Evolutionary conservation across 2,888 invertebrate species (phyloP), one percentile per base, ranked within the genome.

Genomic region (Cerastis rubricosa): DNA sequence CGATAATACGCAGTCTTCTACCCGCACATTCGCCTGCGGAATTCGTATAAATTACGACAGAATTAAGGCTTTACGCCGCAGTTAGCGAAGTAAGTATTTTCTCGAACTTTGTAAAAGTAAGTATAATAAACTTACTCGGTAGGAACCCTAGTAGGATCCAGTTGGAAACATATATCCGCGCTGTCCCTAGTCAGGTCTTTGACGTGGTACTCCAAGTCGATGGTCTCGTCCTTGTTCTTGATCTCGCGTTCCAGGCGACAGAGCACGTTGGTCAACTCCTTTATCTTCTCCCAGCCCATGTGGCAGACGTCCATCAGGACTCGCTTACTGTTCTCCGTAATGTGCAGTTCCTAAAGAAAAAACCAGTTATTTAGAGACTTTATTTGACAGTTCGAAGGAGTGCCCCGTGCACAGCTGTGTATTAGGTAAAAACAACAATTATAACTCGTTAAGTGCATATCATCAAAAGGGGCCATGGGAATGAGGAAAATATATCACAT

Each of bases 111-210:
- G n/a, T n/a, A 12, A n/a, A 43, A 8, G n/a, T n/a, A 45, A 59
- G 29, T 47, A 0, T 35, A 9, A 14, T 57, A 14, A 25, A 61
- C 94, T 93, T 88, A 98, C 98, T 97, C 97, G 86, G 97, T 97
- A 0, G 98, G 98, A 81, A 98, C 97, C 82, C 98, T 97, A 0
- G 98, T 97, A 0, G 99, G 97, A 92, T 99, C 98, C 9, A 98
- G 97, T 93, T 99, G 99, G 93, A 97, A 98, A 63, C 98, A 98
- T 81, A 99, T 98, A 91, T 98, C 98, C 0, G 98, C 97, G 72
- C 98, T 98, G 80, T 98, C 97, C 85, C 98, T 98, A 89, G 98
- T 97, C 85, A 99, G 94, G 68, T 98, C 97, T 83, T 98, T 96
- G 90, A 98, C 99, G 29, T 97, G 97, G 49, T 96, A 97, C 90